These are phyloP conservation scores for Lithobates sylvaticus DNA, from an alignment of 2,797 vertebrate genomes.

Conservation along the genomic window DNA sequence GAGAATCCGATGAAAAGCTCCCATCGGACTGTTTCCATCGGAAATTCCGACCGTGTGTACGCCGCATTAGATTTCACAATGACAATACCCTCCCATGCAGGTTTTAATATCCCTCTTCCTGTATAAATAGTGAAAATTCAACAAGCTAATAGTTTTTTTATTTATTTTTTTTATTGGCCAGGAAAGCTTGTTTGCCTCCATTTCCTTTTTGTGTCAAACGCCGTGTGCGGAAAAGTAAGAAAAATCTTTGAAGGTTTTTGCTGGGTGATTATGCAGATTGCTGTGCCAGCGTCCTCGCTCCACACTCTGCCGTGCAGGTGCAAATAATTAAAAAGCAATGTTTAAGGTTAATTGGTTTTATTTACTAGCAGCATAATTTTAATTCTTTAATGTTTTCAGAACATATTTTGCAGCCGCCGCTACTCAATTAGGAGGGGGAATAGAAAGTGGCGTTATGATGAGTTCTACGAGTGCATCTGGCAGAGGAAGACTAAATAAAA, in stretches of 20 bases:
- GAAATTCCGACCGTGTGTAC: no score
- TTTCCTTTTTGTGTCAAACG: constrained; percentile 32
- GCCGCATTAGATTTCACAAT: no score
- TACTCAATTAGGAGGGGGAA: constrained; percentile 41
- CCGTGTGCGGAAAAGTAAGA: not conserved
- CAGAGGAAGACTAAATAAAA: constrained; percentile 2
- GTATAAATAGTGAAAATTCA: constrained; percentile 2
- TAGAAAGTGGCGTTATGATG: not conserved
- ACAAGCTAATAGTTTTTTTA: constrained; percentile 34
- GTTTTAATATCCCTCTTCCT: not conserved
- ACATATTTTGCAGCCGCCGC: constrained; percentile 48
- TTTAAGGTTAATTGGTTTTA: constrained; percentile 62
- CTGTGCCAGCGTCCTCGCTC: not conserved
- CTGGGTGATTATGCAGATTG: constrained; percentile 17
- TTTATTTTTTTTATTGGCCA: constrained; percentile 12
- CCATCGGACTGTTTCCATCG: no score
- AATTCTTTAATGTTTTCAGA: constrained; percentile 52
- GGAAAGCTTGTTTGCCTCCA: constrained; percentile 16
- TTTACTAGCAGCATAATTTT: constrained; percentile 46
- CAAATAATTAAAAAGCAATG: constrained; percentile 57
- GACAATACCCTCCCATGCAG: not conserved
- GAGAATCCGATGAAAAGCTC: no score
- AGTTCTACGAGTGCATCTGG: constrained; percentile 30
- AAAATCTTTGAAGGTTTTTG: constrained; percentile 16
- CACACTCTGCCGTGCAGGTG: constrained; percentile 40